Percentiles rank a stretch among this genome's conserved stretches.
Evolutionary conservation across 2,113 vertebrate genomes (phyloP).

Genomic region (Thalassoma bifasciatum): DNA sequence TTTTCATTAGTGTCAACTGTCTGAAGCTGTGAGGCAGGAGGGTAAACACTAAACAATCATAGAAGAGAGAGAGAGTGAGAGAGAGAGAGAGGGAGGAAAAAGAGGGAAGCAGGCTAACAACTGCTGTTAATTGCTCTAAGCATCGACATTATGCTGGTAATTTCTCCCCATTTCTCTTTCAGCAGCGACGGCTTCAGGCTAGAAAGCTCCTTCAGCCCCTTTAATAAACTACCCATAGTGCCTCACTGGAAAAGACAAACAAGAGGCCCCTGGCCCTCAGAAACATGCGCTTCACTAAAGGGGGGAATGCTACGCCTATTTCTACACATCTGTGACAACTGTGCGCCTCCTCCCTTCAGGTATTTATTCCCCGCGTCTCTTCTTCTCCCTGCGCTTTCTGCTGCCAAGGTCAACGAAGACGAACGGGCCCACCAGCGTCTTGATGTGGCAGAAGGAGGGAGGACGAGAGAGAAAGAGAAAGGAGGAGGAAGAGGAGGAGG

Average conservation of each 20-base stretch:
- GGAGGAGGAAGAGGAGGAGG: not conserved
- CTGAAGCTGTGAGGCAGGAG: constrained; percentile 76
- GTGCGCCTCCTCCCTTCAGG: constrained; percentile 69
- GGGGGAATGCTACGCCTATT: constrained; percentile 57
- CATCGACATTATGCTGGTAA: constrained; percentile 91
- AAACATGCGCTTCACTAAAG: constrained; percentile 47
- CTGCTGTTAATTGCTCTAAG: constrained; percentile 93
- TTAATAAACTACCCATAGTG: constrained; percentile 82
- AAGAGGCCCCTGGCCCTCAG: constrained; percentile 65
- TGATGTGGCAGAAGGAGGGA: constrained; percentile 86
- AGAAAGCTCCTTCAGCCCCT: constrained; percentile 84
- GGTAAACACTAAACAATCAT: constrained; percentile 89
- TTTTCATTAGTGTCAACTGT: constrained; percentile 73
- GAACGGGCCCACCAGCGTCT: constrained; percentile 98
- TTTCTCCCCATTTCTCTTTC: constrained; percentile 91
- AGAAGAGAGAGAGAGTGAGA: constrained; percentile 83
- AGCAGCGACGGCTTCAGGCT: constrained; percentile 81
- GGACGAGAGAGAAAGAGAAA: constrained; percentile 34
- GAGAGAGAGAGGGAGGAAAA: constrained; percentile 63
- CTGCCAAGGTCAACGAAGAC: constrained; percentile 99
- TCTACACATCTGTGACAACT: constrained; percentile 71
- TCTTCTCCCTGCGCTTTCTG: constrained; percentile 91
- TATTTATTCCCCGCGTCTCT: constrained; percentile 68
- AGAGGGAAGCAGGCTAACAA: constrained; percentile 71
- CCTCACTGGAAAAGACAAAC: constrained; percentile 77